Evolutionary conservation across 2,113 vertebrate species (phyloP).

Genomic region (Tenebrosternarchus preto): DNA sequence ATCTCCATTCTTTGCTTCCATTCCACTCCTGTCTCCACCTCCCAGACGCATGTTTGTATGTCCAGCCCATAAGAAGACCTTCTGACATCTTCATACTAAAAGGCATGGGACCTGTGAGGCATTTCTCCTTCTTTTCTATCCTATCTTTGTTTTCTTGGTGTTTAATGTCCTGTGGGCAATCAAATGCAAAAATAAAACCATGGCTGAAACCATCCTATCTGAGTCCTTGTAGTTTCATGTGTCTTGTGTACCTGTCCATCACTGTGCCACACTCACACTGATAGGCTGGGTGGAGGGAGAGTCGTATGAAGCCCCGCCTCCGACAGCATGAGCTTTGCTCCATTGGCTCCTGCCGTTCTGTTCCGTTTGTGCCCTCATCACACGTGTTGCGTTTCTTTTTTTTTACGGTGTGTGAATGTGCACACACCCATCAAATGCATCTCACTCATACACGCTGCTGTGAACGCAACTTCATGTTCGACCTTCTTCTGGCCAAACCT

Average conservation of each 20-base stretch:
- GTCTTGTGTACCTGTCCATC: conserved; percentile 77
- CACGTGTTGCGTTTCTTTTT: conserved; percentile 47
- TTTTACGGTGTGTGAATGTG: conserved; percentile 24
- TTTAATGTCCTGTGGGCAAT: conserved; percentile 58
- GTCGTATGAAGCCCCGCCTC: conserved; percentile 52
- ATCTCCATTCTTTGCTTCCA: conserved; percentile 57
- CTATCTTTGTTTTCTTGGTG: conserved; percentile 51
- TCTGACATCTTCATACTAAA: conserved; percentile 42
- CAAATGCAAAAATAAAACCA: conserved; percentile 65
- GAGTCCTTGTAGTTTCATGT: conserved; percentile 82
- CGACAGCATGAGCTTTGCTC: conserved; percentile 65
- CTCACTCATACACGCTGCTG: conserved; percentile 1
- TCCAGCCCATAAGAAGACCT: conserved; percentile 45
- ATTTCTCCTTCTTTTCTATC: conserved; percentile 52
- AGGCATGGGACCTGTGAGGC: conserved; percentile 44
- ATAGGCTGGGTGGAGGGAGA: conserved; percentile 46
- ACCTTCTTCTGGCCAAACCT: conserved; percentile 43
- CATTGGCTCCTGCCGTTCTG: conserved; percentile 61
- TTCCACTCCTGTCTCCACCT: conserved; percentile 55
- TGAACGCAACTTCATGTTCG: conserved; percentile 45
- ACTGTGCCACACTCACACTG: conserved; percentile 64
- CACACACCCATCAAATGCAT: conserved; percentile 28
- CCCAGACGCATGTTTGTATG: conserved; percentile 44
- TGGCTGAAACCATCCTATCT: conserved; percentile 79
- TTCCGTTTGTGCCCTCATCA: conserved; percentile 57